Base-by-base conservation (phyloP, 2,888 invertebrate genomes). In the Pandemis corylana region DNA sequence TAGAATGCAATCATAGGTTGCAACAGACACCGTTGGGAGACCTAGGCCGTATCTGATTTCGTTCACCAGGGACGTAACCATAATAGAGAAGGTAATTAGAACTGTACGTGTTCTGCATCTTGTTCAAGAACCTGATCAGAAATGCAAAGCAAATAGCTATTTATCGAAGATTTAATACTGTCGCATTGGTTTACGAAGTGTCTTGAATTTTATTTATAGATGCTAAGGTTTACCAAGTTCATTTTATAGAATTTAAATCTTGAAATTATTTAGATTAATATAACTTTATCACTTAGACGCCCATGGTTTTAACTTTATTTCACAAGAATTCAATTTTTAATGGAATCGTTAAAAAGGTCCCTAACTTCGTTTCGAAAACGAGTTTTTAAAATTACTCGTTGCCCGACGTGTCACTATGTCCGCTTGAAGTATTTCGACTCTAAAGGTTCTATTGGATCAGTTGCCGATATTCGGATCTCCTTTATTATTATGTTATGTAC, bases 31-130 rank as follows among this genome's bases (percentile, higher is more conserved):
- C 59, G 69, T 59, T 51, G 2, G 56, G 51, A 67, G 28, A 10
- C 72, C 49, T 65, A 59, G 65, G 41, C 65, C 7, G n/a, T 68
- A 73, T 68, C 53, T 10, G 73, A 69, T 74, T 74, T 65, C 59
- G 36, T 49, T 42, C 73, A 49, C 59, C 44, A n/a, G 73, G 65
- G 67, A 15, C 65, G 51, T 51, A 74, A 74, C 65, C 51, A 69
- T 69, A 28, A 65, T 65, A 51, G 9, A 7, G 7, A 74, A 49
- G 6, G n/a, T 10, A 59, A 64, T 41, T 20, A 59, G 41, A 74
- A 74, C 42, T 65, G 56, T 28, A 20, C 28, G 59, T 59, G 28
- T 59, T 13, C 28, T 10, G 7, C 9, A 15, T 59, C 0, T 53
- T 6, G n/a, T 5, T 5, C 12, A 53, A 53, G 56, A 5, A 9